Conservation (phyloP, 2,797 vertebrate species). For the Pristis pectinata region DNA sequence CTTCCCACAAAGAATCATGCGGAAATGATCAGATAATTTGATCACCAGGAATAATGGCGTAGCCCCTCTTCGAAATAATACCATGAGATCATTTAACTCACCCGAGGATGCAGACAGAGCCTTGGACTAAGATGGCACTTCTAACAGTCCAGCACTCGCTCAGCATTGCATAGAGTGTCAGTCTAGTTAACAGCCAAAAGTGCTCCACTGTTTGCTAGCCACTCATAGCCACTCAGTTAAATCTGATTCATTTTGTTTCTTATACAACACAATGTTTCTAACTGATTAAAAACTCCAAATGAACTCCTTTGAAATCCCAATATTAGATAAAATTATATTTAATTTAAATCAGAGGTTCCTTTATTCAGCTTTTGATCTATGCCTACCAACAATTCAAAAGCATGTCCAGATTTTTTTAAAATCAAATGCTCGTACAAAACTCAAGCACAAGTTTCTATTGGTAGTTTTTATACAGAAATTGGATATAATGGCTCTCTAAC, state of each 20-base stretch:
- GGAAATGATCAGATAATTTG: too few relatives aligned
- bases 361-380: neutral
- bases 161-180: too few relatives aligned
- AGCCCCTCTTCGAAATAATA: too few relatives aligned
- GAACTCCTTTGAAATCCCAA: neutral
- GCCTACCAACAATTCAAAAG: neutral
- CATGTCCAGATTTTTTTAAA: neutral
- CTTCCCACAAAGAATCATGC: too few relatives aligned
- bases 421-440: neutral
- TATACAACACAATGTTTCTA: neutral
- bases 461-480: neutral
- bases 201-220: too few relatives aligned
- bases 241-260: neutral
- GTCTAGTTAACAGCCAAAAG: too few relatives aligned
- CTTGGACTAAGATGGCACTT: too few relatives aligned
- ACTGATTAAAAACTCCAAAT: neutral
- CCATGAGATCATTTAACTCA: too few relatives aligned
- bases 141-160: too few relatives aligned
- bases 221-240: too few relatives aligned
- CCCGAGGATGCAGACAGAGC: too few relatives aligned
- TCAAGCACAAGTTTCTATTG: neutral
- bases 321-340: neutral
- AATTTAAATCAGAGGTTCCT: neutral
- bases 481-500: neutral
- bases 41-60: too few relatives aligned